Evolutionary conservation across 2,888 invertebrate species (phyloP).

Genomic region (Zonitis immaculata): DNA sequence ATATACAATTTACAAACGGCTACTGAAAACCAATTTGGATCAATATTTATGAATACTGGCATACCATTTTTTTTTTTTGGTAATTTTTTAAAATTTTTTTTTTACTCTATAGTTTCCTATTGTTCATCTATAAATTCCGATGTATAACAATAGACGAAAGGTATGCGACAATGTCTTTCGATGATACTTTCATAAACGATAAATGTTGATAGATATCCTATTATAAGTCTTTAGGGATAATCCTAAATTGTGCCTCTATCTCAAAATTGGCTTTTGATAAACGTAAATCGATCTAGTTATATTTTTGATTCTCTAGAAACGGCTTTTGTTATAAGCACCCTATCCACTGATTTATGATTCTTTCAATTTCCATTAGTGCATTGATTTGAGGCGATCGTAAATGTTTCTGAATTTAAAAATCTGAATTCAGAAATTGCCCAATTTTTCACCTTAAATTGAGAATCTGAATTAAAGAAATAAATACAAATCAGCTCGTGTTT

Average conservation of each 20-base stretch:
- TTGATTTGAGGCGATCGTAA: neutral
- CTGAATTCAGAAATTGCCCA: too few relatives aligned
- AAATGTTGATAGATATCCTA: conserved; percentile 22
- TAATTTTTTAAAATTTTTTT: too few relatives aligned
- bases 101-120: neutral
- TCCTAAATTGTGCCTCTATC: conserved; percentile 19
- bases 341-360: conserved; percentile 11
- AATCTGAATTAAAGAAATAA: too few relatives aligned
- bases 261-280: conserved; percentile 15
- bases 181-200: conserved; percentile 20
- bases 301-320: conserved; percentile 15
- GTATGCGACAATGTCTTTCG: conserved; percentile 15
- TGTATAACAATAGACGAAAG: conserved; percentile 16
- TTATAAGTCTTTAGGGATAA: conserved; percentile 19
- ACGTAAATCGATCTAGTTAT: conserved; percentile 19
- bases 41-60: conserved; percentile 21
- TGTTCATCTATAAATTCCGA: neutral
- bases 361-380: conserved; percentile 8
- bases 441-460: too few relatives aligned
- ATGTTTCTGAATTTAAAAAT: too few relatives aligned
- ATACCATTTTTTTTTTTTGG: neutral
- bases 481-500: too few relatives aligned
- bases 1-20: conserved; percentile 13
- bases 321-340: conserved; percentile 15
- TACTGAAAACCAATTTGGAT: conserved; percentile 12